phyloP scores from a whole-genome alignment of 2,113 vertebrate species.

The Ascaphus truei region DNA sequence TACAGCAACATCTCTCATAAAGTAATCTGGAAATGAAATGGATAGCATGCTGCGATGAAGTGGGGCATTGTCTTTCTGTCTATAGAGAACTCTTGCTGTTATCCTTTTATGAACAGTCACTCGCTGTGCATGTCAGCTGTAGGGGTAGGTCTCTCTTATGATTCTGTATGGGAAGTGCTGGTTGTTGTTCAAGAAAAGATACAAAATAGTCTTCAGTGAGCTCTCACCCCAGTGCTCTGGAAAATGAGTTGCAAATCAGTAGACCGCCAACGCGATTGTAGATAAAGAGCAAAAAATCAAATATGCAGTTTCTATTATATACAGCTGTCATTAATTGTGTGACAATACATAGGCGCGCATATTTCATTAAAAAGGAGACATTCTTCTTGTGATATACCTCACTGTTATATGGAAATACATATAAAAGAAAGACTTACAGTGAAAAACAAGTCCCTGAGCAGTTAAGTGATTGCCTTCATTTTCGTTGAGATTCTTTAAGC shows the following conservation, averaged over 20 bases:
- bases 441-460: slow-evolving; percentile 4
- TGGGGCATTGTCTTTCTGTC: slow-evolving; percentile 38
- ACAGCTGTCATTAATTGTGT: slow-evolving; percentile 14
- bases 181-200: slow-evolving; percentile 38
- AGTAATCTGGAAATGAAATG: slow-evolving; percentile 36
- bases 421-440: not conserved
- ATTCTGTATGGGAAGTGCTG: slow-evolving; percentile 32
- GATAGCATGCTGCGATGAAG: slow-evolving; percentile 37
- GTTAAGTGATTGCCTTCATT: slow-evolving; percentile 18
- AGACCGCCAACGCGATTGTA: slow-evolving; percentile 22
- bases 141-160: slow-evolving; percentile 24
- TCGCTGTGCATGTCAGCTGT: slow-evolving; percentile 41
- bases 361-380: not conserved
- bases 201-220: slow-evolving; percentile 20
- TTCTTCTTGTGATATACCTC: not conserved
- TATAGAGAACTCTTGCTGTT: slow-evolving; percentile 37
- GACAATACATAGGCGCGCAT: not conserved
- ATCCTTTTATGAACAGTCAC: slow-evolving; percentile 33
- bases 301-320: not conserved
- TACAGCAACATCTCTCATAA: not conserved
- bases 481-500: not conserved
- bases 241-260: slow-evolving; percentile 32
- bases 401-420: not conserved
- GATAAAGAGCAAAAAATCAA: slow-evolving; percentile 20
- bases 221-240: slow-evolving; percentile 5